Conservation (phyloP, 2,113 vertebrate species). For the Probosciger aterrimus region DNA sequence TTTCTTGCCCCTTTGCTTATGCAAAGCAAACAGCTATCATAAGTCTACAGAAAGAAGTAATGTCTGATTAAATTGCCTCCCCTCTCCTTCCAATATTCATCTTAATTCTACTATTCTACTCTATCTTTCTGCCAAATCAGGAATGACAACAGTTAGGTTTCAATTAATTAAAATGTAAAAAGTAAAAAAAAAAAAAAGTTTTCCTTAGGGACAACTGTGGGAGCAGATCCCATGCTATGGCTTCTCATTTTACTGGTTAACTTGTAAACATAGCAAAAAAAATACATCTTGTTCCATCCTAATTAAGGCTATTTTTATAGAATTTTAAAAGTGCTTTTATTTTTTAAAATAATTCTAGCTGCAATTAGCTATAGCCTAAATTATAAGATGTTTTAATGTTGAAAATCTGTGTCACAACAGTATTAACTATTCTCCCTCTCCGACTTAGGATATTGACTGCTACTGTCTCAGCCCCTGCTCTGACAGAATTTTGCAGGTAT, state of each 20-base stretch:
- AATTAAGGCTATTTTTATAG: not conserved
- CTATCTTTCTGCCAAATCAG: not conserved
- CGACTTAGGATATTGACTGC: not conserved
- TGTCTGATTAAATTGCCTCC: not conserved
- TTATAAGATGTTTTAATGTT: not conserved
- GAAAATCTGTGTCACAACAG: not conserved
- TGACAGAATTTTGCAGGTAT: not conserved
- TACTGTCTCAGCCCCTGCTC: not conserved
- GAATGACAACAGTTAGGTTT: not conserved
- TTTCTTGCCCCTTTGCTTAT: not conserved
- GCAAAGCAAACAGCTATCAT: not conserved
- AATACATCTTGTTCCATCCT: not conserved
- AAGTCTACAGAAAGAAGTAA: not conserved
- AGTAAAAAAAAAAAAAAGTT: not conserved
- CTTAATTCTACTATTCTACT: not conserved
- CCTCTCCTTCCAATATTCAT: accelerated
- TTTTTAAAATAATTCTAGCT: not conserved
- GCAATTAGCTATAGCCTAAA: not conserved
- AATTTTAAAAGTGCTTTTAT: not conserved
- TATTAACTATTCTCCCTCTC: not conserved
- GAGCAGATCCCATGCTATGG: not conserved
- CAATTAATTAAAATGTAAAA: not conserved
- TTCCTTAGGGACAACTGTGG: not conserved
- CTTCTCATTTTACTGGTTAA: not conserved
- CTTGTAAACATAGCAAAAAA: not conserved